phyloP scores from a whole-genome alignment of 2,797 vertebrate species.

The Champsocephalus esox region DNA sequence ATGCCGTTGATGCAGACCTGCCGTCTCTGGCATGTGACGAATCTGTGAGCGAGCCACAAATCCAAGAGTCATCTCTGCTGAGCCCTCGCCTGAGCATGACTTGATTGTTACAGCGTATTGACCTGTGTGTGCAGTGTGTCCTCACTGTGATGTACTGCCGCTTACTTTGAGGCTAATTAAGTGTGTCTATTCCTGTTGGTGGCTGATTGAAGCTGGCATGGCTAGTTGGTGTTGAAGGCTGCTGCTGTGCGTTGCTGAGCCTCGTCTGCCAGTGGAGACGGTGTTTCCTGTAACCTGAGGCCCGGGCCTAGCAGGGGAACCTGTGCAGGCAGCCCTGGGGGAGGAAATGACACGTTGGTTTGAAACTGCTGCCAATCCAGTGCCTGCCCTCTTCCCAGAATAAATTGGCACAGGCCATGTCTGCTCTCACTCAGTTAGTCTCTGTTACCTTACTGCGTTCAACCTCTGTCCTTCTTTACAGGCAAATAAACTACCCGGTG shows the following conservation, averaged over 20 bases:
- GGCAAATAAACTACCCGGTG: conserved; percentile 15
- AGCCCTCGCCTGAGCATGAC: conserved; percentile 24
- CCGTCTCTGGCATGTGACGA: conserved; percentile 59
- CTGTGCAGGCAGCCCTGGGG: conserved; percentile 63
- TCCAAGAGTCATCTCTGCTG: conserved; percentile 39
- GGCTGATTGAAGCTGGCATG: conserved; percentile 66
- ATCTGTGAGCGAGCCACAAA: conserved; percentile 40
- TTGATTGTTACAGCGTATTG: conserved; percentile 44
- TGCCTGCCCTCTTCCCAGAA: conserved; percentile 39
- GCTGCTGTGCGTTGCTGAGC: conserved; percentile 71
- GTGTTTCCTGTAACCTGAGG: conserved; percentile 83
- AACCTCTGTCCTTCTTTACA: conserved; percentile 39
- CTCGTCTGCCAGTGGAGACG: conserved; percentile 69
- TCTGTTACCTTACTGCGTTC: conserved; percentile 52
- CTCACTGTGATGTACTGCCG: conserved; percentile 32
- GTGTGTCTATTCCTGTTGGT: conserved; percentile 71
- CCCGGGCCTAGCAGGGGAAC: conserved; percentile 62
- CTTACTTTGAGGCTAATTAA: conserved; percentile 72
- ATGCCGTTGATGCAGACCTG: conserved; percentile 61
- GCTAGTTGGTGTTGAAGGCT: conserved; percentile 78
- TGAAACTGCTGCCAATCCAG: conserved; percentile 78
- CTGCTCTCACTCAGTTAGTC: conserved; percentile 61
- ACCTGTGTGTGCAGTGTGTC: conserved; percentile 42
- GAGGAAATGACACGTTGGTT: conserved; percentile 81
- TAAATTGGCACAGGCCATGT: conserved; percentile 55